Base-by-base conservation (phyloP, 2,888 invertebrate species). In the Malthinus seriepunctatus region DNA sequence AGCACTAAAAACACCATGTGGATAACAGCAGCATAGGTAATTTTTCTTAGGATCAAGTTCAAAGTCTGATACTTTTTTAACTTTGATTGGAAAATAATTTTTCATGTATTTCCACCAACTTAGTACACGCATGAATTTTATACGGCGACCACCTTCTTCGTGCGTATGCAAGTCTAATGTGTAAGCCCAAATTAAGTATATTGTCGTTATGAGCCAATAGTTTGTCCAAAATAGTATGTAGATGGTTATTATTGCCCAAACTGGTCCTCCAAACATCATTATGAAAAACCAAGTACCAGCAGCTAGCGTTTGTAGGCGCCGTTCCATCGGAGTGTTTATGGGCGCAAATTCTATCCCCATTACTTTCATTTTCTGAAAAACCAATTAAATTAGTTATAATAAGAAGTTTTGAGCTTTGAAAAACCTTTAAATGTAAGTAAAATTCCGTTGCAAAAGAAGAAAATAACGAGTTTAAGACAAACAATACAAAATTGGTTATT, bases 261-360 rank as follows among this genome's bases (percentile, higher is more conserved):
- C 15, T 0, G 83, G 74, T 47, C 86, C 84, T 3, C 88, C 84
- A 35, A 85, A 80, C 64, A 85, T 77, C 66, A 93, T 84, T 23
- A 86, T 78, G 53, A 86, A 77, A 62, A 93, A 86, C 86, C 90
- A 93, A 44, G 83, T 79, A 0, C 84, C 84, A 9, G 90, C 92
- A 0, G 89, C 87, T 6, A 94, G 73, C 4, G 95, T 96, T 77
- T 97, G 92, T 8, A 95, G 80, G 2, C 96, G 86, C 8, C 96
- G 82, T 11, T 85, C 79, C 55, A 89, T 72, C 12, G 39, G 39
- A 42, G 12, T 8, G 23, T 42, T 15, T 32, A 90, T 72, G 0
- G 96, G 96, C 0, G 95, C 96, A 82, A 95, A 95, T 78, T 93
- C 84, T 64, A 96, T 84, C 15, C 92, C 93, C 11, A 88, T 73